phyloP scores from a whole-genome alignment of 2,113 vertebrate genomes.

The Tyto alba region DNA sequence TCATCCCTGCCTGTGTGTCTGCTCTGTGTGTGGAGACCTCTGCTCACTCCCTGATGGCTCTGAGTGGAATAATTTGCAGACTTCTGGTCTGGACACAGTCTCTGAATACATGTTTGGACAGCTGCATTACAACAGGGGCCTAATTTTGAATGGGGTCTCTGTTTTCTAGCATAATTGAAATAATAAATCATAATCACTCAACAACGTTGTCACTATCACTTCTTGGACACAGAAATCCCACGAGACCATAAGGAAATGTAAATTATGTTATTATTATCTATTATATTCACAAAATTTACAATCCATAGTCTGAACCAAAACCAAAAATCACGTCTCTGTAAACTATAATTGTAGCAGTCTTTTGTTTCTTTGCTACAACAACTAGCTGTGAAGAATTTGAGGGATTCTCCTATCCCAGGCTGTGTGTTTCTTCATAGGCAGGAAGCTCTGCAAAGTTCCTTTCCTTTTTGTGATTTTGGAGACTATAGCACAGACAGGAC shows the following conservation, averaged over 20 bases:
- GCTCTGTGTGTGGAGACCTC: background rate
- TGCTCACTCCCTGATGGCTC: background rate
- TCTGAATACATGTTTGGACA: background rate
- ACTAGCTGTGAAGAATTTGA: background rate
- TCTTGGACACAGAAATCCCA: background rate
- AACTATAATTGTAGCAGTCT: background rate
- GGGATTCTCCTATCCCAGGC: background rate
- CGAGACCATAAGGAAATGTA: background rate
- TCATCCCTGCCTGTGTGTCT: background rate
- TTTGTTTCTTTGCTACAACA: background rate
- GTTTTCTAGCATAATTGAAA: background rate
- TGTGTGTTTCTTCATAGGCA: background rate
- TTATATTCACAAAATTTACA: background rate
- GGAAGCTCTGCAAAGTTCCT: background rate
- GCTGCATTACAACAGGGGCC: background rate
- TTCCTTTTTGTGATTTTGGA: background rate
- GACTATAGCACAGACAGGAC: background rate
- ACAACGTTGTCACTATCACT: background rate
- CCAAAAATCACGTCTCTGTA: background rate
- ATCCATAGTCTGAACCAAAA: background rate
- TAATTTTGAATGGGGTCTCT: constrained; percentile 5
- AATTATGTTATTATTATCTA: background rate
- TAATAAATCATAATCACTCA: background rate
- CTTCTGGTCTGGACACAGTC: background rate
- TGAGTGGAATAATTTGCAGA: background rate